These are phyloP conservation scores for Nettapus auritus DNA, from an alignment of 2,113 vertebrate species.

Conservation along the genomic window DNA sequence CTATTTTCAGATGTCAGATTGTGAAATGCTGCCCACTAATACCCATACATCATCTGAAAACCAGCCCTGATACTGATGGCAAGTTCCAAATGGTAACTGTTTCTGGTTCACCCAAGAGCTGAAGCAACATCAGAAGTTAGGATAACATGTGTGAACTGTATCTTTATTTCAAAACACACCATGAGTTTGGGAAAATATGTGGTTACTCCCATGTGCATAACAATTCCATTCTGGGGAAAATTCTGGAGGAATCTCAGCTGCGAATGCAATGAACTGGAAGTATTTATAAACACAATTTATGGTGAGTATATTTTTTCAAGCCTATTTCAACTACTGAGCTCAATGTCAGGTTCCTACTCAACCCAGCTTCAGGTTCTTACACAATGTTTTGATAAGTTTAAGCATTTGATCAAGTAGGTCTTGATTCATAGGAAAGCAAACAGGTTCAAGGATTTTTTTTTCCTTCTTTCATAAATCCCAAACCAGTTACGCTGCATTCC, in stretches of 20 bases:
- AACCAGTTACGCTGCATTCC: slow-evolving; percentile 76
- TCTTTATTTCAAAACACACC: neutral
- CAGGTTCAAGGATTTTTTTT: neutral
- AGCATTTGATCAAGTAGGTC: neutral
- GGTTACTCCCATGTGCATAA: neutral
- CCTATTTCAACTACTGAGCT: neutral
- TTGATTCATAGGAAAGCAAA: slow-evolving; percentile 38
- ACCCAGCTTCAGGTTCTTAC: neutral
- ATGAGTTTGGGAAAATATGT: neutral
- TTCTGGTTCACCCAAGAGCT: neutral
- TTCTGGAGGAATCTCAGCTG: neutral
- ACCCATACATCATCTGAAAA: neutral
- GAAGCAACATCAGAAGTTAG: neutral
- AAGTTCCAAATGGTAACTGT: neutral
- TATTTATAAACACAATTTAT: neutral
- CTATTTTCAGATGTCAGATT: neutral
- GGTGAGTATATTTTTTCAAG: neutral
- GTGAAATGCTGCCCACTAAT: neutral
- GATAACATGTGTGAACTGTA: neutral
- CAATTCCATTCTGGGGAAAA: neutral
- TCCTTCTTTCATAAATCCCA: slow-evolving; percentile 30
- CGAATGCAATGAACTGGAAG: neutral
- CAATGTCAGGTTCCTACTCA: neutral
- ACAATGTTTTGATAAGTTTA: slow-evolving; percentile 7
- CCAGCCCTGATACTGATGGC: neutral